Percentiles rank a stretch among this genome's conserved stretches.
phyloP scores from a whole-genome alignment of 2,113 vertebrate genomes.

The Mirounga angustirostris region DNA sequence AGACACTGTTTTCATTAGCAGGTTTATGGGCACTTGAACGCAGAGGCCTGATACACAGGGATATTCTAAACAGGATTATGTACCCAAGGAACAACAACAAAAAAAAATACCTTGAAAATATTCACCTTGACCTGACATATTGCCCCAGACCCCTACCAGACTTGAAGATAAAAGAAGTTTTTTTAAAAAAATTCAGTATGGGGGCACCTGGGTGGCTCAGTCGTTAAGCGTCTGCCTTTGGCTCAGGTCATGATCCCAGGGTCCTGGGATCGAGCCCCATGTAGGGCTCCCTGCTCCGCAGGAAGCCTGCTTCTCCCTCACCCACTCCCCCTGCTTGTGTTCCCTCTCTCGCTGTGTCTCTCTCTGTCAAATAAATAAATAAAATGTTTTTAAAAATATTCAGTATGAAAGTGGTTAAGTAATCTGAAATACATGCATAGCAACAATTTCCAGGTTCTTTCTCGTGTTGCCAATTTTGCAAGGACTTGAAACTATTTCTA shows the following conservation, averaged over 20 bases:
- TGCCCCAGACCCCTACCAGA: neutral
- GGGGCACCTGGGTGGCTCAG: neutral
- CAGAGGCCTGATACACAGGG: neutral
- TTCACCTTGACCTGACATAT: neutral
- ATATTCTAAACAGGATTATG: neutral
- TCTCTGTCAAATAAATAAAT: no score
- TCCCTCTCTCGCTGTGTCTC: no score
- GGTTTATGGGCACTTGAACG: neutral
- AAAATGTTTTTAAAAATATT: no score
- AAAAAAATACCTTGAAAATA: neutral
- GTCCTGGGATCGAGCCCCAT: no score
- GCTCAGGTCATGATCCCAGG: no score
- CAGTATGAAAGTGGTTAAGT: slow-evolving; percentile 64
- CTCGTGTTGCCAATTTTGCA: slow-evolving; percentile 62
- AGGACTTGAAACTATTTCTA: slow-evolving; percentile 71
- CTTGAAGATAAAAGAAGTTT: neutral
- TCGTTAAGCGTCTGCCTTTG: no score
- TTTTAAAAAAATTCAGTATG: no score
- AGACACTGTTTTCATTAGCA: neutral
- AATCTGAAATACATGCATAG: neutral
- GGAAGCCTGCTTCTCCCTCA: no score
- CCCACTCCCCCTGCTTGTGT: no score
- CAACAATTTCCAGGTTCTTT: slow-evolving; percentile 71
- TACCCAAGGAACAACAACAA: neutral
- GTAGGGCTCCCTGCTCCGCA: accelerated